phyloP scores from a whole-genome alignment of 2,888 invertebrate genomes.

The Heteromyza rotundicornis region DNA sequence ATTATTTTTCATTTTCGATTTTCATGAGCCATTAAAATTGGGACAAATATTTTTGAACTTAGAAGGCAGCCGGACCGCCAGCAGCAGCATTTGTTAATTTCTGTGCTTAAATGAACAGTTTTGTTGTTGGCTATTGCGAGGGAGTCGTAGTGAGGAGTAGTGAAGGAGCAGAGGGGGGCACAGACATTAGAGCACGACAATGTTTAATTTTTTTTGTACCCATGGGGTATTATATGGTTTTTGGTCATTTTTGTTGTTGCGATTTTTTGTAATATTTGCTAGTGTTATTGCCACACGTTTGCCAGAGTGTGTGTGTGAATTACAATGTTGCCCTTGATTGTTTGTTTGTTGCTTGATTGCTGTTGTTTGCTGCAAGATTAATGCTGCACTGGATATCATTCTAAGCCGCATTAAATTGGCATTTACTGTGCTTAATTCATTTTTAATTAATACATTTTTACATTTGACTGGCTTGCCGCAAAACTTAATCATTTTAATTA shows the following conservation, averaged over 20 bases:
- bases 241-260: too few relatives aligned
- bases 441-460: too few relatives aligned
- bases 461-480: too few relatives aligned
- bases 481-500: too few relatives aligned
- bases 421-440: too few relatives aligned
- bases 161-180: too few relatives aligned
- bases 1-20: not conserved
- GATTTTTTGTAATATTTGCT: not conserved
- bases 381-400: conserved; percentile 48
- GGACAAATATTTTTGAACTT: conserved; percentile 44
- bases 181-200: not conserved
- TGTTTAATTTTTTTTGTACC: not conserved
- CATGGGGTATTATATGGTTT: not conserved
- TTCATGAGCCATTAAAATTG: conserved; percentile 48
- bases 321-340: conserved; percentile 4
- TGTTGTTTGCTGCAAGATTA: conserved; percentile 40
- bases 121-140: not conserved
- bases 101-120: not conserved
- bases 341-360: conserved; percentile 11
- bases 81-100: not conserved
- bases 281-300: not conserved
- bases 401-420: conserved; percentile 32
- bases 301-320: not conserved
- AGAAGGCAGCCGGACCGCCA: not conserved
- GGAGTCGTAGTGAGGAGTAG: too few relatives aligned